Evolutionary conservation across 2,888 invertebrate genomes (phyloP).

Genomic region (Cerastis leucographa): DNA sequence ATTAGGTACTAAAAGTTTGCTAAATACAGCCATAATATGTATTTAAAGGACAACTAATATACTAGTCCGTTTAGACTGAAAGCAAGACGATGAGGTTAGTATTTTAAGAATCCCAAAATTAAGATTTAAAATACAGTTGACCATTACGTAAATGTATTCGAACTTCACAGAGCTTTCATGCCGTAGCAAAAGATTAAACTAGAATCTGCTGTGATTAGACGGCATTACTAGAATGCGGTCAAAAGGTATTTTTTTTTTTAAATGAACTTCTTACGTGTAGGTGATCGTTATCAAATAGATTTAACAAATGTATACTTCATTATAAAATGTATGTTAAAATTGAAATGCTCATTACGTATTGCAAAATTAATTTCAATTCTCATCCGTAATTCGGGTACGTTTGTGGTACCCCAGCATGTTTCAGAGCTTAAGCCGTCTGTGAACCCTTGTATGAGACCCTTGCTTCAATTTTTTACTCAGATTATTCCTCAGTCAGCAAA

Average conservation of each 20-base stretch:
- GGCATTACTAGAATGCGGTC: background rate
- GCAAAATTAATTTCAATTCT: slow-evolving; percentile 1
- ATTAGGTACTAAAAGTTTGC: background rate
- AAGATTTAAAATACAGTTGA: background rate
- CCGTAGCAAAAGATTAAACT: background rate
- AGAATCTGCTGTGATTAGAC: background rate
- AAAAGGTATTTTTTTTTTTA: background rate
- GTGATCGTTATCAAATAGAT: background rate
- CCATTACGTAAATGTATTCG: background rate
- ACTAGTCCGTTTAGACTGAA: no score
- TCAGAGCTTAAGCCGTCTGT: slow-evolving; percentile 28
- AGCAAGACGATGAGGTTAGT: background rate
- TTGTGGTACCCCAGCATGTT: slow-evolving; percentile 18
- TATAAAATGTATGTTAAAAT: no score
- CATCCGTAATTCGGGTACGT: background rate
- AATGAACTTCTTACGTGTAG: background rate
- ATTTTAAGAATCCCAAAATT: background rate
- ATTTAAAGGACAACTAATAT: background rate
- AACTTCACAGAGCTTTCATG: background rate
- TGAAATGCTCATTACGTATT: background rate
- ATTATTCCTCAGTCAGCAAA: slow-evolving; percentile 33
- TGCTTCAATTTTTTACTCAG: slow-evolving; percentile 30
- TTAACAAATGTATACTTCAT: no score
- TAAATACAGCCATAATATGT: background rate
- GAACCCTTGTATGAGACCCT: slow-evolving; percentile 18